These are phyloP conservation scores for Mungos mungo DNA, from an alignment of 2,113 vertebrate species.

Conservation along the genomic window DNA sequence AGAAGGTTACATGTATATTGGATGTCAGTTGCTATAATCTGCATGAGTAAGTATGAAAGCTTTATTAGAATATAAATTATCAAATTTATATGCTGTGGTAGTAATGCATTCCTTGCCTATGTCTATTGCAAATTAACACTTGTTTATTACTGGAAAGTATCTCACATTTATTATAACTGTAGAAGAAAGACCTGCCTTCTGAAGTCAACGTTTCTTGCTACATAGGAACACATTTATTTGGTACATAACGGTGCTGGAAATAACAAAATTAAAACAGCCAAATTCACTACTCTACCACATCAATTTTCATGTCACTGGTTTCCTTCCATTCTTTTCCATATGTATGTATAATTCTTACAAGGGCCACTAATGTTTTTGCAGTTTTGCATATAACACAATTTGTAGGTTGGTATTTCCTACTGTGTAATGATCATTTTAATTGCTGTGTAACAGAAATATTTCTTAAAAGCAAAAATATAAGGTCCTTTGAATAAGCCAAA, in stretches of 20 bases:
- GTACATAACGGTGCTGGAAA: not conserved
- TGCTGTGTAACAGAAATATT: not conserved
- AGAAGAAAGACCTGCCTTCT: not conserved
- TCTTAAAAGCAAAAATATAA: not conserved
- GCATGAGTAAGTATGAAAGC: not conserved
- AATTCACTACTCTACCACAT: not conserved
- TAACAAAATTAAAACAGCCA: not conserved
- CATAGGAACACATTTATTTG: not conserved
- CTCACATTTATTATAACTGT: not conserved
- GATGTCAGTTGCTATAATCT: not conserved
- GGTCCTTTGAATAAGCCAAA: not conserved
- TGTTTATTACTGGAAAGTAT: not conserved
- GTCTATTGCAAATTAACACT: not conserved
- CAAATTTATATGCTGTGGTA: not conserved
- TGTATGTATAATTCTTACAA: not conserved
- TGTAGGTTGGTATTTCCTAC: not conserved
- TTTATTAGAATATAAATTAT: slow-evolving; percentile 22
- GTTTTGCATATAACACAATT: not conserved
- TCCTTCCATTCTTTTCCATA: not conserved
- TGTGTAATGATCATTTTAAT: slow-evolving; percentile 22
- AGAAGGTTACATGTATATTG: not conserved
- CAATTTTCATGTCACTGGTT: not conserved
- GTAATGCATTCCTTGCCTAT: not conserved
- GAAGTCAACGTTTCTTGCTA: not conserved
- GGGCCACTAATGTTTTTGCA: not conserved